Base-by-base conservation (phyloP, 1,140 invertebrate species). In the Aleiodes sp. region DNA sequence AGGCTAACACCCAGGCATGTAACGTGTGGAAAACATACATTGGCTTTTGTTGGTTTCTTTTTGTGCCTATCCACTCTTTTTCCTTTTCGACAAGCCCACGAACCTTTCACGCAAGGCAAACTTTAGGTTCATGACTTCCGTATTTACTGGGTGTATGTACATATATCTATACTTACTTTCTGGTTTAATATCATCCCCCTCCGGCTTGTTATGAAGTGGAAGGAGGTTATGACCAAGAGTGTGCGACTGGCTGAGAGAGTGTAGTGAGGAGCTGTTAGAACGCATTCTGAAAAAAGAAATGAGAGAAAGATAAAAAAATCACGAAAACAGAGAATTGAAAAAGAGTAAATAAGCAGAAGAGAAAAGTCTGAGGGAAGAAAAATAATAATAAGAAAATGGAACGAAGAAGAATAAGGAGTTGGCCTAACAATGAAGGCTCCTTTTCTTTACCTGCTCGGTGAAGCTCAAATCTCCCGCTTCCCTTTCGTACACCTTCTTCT, bases 371-470 rank as follows among this genome's bases (percentile, higher is more conserved):
- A 14, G 56, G 14, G 39, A 28, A 9, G 46, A 24, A 52, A 52
- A 52, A 52, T 52, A 52, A 52, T 52, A 52, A 52, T 16, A 21
- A 21, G 35, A 61, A 63, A 65, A 65, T 52, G n/a, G 19, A 61
- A 70, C 26, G 41, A 21, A 28, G 59, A 28, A 65, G 37, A 33
- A 43, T 28, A 61, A 65, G 57, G 41, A 60, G 69, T 57, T 60
- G 60, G 72, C 71, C 61, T 78, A 78, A 79, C 74, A 75, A 78
- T 70, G 75, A 70, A 70, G 68, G 31, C 63, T 65, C 64, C 74
- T 71, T 70, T 70, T 70, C 70, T 75, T 76, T 69, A 72, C 63
- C 70, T 70, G 78, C 59, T 76, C 73, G 73, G 66, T 67, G 71
- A 75, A 72, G 73, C 76, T 77, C 74, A 70, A 69, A 72, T 64